Evolutionary conservation across 1,140 invertebrate species (phyloP), one percentile per base, ranked within the genome.

Genomic region (Aphelinus atriplicis): DNA sequence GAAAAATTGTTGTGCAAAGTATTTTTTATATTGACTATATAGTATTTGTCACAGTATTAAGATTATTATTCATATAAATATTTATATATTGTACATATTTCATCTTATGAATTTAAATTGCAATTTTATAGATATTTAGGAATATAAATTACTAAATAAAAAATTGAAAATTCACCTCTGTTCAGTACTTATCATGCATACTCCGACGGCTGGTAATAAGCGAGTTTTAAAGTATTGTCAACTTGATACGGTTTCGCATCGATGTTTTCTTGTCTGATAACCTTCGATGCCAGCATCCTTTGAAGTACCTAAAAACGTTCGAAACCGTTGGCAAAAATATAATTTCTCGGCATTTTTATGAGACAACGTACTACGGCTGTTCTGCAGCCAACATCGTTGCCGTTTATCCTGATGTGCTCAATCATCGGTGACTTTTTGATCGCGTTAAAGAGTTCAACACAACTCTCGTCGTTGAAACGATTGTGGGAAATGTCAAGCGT

Each of bases 231-330:
- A 26, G 84, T 78, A 0, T 83, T 85, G 82, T 90, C 88, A 0
- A 90, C 87, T 71, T 82, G 82, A 75, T 91, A 91, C 3, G 90
- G 77, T 80, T 86, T 86, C 0, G 91, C 86, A 78, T 92, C 90
- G 51, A 91, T 84, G 3, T 87, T 84, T 42, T 89, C 84, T 81
- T 91, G 90, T 43, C 85, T 81, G 1, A 91, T 77, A 0, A 86
- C 84, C 1, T 85, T 84, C 51, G 89, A 89, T 5, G 77, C n/a
- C 4, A 91, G 62, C 87, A 90, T 89, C 79, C 89, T 84, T 68
- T 89, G 73, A 3, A 91, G 79, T 51, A 87, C 82, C 85, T 88
- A 66, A 43, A 66, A 51, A 65, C 26, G 26, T 26, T 26, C 26
- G 26, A 26, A 26, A 26, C 26, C 26, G 26, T 26, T 26, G 26